phyloP scores from a whole-genome alignment of 2,113 vertebrate genomes.

The Thymallus thymallus region DNA sequence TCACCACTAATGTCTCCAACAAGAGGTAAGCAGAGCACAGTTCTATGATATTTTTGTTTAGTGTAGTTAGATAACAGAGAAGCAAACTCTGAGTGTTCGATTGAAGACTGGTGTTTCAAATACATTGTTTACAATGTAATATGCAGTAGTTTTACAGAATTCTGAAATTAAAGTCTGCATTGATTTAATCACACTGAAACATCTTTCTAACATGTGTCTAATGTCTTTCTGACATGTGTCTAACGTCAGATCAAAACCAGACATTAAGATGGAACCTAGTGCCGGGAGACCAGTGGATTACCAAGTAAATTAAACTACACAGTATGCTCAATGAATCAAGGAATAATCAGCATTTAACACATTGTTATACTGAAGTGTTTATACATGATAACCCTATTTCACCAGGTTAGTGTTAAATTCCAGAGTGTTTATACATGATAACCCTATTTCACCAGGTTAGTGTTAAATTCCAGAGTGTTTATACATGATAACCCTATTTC shows the following conservation, averaged over 20 bases:
- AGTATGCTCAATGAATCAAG: neutral
- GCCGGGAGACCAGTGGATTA: conserved; percentile 92
- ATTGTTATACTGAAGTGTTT: neutral
- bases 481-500: neutral
- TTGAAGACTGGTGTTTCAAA: neutral
- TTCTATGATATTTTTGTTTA: neutral
- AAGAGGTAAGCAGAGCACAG: conserved; percentile 77
- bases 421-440: too few species aligned
- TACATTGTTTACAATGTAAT: too few species aligned
- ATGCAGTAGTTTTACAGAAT: neutral
- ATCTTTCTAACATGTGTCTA: neutral
- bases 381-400: neutral
- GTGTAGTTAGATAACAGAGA: neutral
- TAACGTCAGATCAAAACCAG: conserved; percentile 88
- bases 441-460: conserved; percentile 77
- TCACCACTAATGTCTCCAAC: conserved; percentile 96
- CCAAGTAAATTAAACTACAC: conserved; percentile 75
- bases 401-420: conserved; percentile 90
- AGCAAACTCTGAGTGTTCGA: neutral
- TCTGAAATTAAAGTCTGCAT: neutral
- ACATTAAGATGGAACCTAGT: conserved; percentile 96
- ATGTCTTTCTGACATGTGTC: too few species aligned
- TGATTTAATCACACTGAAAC: neutral
- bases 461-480: conserved; percentile 70
- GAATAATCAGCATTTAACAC: neutral